Evolutionary conservation across 1,140 invertebrate species (phyloP).

Genomic region (Drosophila tropicalis): DNA sequence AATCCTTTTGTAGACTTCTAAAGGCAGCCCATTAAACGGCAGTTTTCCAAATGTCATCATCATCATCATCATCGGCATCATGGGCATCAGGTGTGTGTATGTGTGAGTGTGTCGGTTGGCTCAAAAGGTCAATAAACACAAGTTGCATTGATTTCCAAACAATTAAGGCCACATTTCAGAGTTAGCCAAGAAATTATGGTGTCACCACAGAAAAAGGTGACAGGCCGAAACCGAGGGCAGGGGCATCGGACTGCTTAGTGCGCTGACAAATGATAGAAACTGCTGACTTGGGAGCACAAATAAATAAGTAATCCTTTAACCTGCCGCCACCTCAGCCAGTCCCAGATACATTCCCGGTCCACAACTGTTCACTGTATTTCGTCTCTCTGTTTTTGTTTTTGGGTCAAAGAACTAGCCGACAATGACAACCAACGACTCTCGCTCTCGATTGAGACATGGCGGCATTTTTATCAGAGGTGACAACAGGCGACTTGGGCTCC

Average conservation of each 20-base stretch:
- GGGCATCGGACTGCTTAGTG: conserved; percentile 51
- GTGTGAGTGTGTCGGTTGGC: conserved; percentile 48
- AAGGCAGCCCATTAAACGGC: conserved; percentile 73
- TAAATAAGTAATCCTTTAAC: conserved; percentile 72
- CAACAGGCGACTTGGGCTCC: conserved; percentile 46
- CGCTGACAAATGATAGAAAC: conserved; percentile 71
- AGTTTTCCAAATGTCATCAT: conserved; percentile 43
- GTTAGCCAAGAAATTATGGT: conserved; percentile 76
- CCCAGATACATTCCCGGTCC: not conserved
- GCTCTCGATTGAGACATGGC: conserved; percentile 66
- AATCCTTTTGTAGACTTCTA: conserved; percentile 62
- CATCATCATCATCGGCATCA: conserved; percentile 12
- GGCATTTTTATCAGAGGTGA: conserved; percentile 49
- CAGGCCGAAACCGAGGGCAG: conserved; percentile 30
- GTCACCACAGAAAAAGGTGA: conserved; percentile 72
- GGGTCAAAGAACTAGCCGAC: conserved; percentile 66
- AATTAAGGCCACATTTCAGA: conserved; percentile 76
- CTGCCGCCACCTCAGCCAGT: conserved; percentile 52
- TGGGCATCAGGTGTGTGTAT: conserved; percentile 21
- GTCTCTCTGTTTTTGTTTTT: conserved; percentile 18
- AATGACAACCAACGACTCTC: conserved; percentile 24
- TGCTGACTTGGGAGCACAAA: conserved; percentile 64
- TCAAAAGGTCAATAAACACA: conserved; percentile 72
- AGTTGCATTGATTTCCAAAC: conserved; percentile 75
- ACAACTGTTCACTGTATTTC: conserved; percentile 45